These are phyloP conservation scores for Macrophya annulata DNA, from an alignment of 2,888 invertebrate genomes.

Conservation along the genomic window DNA sequence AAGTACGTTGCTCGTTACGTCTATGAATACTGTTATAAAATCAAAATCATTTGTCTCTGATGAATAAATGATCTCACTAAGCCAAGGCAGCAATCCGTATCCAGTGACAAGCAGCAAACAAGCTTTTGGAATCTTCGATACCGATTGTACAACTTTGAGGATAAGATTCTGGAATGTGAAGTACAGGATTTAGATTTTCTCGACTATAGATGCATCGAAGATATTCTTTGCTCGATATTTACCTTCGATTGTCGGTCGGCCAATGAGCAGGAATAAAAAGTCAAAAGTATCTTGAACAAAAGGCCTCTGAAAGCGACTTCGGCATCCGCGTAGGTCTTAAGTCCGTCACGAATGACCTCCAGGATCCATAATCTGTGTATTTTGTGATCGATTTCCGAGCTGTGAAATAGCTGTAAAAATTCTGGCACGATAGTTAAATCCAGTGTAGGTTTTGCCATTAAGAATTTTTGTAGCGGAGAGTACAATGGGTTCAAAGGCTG, in stretches of 20 bases:
- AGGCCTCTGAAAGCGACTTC: slow-evolving; percentile 87
- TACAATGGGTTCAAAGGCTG: slow-evolving; percentile 90
- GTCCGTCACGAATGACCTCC: slow-evolving; percentile 88
- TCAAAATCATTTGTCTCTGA: slow-evolving; percentile 65
- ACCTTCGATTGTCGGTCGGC: slow-evolving; percentile 85
- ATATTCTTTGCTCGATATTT: slow-evolving; percentile 52
- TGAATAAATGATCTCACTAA: slow-evolving; percentile 78
- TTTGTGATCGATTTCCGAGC: slow-evolving; percentile 86
- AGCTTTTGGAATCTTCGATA: slow-evolving; percentile 85
- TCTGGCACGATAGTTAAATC: slow-evolving; percentile 93
- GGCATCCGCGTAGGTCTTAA: slow-evolving; percentile 89
- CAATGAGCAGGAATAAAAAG: slow-evolving; percentile 85
- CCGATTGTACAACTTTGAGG: slow-evolving; percentile 84
- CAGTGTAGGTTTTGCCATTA: slow-evolving; percentile 89
- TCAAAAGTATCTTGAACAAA: slow-evolving; percentile 89
- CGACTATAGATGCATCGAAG: neutral
- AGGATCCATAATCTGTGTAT: slow-evolving; percentile 90
- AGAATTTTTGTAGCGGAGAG: slow-evolving; percentile 88
- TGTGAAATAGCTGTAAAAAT: slow-evolving; percentile 91
- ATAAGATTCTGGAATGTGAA: slow-evolving; percentile 81
- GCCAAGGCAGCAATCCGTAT: slow-evolving; percentile 88
- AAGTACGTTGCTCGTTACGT: slow-evolving; percentile 70
- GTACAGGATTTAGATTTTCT: slow-evolving; percentile 45
- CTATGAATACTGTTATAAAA: slow-evolving; percentile 64
- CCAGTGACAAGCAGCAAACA: slow-evolving; percentile 85